Evolutionary conservation across 2,888 invertebrate species (phyloP).

Genomic region (Stenotaenia linearis): DNA sequence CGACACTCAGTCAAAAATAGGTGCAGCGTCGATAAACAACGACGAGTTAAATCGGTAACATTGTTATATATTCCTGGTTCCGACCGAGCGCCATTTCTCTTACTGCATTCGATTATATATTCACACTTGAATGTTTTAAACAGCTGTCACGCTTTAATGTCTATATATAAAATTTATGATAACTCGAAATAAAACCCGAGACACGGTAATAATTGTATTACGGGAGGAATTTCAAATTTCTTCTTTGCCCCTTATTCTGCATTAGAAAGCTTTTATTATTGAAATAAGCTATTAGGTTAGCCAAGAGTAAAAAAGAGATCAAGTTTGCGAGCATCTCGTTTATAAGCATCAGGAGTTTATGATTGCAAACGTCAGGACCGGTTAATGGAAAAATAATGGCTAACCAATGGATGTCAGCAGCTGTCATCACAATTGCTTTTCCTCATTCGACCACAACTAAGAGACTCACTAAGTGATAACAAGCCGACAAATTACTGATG

Average conservation of each 20-base stretch:
- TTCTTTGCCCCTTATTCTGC: too few relatives aligned
- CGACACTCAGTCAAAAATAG: not conserved
- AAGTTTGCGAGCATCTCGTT: not conserved
- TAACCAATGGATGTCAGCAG: conserved; percentile 15
- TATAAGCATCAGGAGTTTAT: not conserved
- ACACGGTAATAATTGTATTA: too few relatives aligned
- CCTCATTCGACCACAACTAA: conserved; percentile 14
- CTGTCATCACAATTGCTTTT: conserved; percentile 15
- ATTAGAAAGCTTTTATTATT: too few relatives aligned
- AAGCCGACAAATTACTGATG: conserved; percentile 7
- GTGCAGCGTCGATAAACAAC: not conserved
- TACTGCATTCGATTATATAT: not conserved
- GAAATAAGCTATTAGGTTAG: too few relatives aligned
- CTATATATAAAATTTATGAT: not conserved
- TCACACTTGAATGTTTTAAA: not conserved
- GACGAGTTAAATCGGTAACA: not conserved
- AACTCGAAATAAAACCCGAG: too few relatives aligned
- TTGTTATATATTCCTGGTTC: not conserved
- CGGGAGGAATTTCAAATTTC: too few relatives aligned
- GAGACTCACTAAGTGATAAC: not conserved
- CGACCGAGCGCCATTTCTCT: not conserved
- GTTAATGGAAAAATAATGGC: conserved; percentile 11
- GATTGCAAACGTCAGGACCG: conserved; percentile 5
- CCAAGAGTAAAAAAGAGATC: not conserved
- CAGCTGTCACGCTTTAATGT: not conserved